phyloP scores from a whole-genome alignment of 35 echinoderm and acorn worm species.

The Lytechinus variegatus region DNA sequence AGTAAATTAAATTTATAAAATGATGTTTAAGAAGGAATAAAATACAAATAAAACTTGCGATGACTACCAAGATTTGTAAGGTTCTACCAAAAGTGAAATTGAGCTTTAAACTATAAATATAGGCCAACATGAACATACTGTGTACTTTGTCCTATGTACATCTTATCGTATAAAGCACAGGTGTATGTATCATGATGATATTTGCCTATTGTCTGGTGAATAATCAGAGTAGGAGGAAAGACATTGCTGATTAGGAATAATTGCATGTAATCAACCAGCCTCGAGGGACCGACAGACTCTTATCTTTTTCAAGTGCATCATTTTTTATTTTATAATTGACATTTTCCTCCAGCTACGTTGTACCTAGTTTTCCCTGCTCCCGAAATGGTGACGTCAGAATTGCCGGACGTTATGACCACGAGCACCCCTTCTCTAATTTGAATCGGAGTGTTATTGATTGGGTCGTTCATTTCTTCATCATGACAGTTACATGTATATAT shows the following conservation, averaged over 20 bases:
- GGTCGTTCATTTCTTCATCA: not conserved
- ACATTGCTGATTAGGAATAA: not conserved
- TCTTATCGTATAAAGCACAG: not conserved
- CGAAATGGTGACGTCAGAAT: not conserved
- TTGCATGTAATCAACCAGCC: conserved; percentile 1
- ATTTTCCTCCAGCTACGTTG: not conserved
- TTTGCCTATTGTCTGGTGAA: not conserved
- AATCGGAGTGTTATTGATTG: not conserved
- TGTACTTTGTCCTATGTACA: not conserved
- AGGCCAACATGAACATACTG: no score
- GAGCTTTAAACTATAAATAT: no score
- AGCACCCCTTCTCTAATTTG: not conserved
- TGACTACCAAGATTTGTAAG: no score
- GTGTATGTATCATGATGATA: not conserved
- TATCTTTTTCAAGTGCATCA: not conserved
- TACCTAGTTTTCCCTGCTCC: not conserved
- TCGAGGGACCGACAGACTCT: not conserved
- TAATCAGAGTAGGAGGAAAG: not conserved
- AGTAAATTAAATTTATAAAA: no score
- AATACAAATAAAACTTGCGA: no score
- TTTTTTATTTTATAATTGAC: conserved; percentile 21
- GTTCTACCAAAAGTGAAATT: no score
- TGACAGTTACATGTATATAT: not conserved
- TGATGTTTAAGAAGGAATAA: no score
- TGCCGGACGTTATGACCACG: not conserved